Evolutionary conservation across 2,797 vertebrate species (phyloP), one percentile per base, ranked within the genome.

Genomic region (Chelmon rostratus): DNA sequence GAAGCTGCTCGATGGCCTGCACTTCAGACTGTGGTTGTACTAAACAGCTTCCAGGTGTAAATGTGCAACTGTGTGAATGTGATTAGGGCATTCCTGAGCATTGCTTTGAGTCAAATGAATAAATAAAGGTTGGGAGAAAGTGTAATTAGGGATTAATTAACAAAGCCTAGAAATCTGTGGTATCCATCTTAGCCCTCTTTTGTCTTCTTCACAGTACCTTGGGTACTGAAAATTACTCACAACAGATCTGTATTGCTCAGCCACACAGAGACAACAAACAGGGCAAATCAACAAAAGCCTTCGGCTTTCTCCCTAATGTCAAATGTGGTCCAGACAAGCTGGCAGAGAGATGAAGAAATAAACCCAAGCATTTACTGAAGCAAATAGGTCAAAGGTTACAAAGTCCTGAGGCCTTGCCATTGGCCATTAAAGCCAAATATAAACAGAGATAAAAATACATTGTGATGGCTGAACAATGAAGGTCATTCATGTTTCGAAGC

Each of bases 381-480:
- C 23, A 79, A 89, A 78, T 33, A 21, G 75, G 68, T 84, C 62
- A 87, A 74, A 78, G 78, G 72, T 82, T 46, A 76, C 42, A 78
- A 57, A 77, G 57, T 19, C 75, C 70, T 9, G 56, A 28, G 79
- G 85, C 67, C 68, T 57, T n/a, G 46, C 78, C 75, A 70, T 16
- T 4, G 63, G 78, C n/a, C 23, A 2, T 49, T 9, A 62, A 79
- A 68, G 73, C 73, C 31, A 81, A 76, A 69, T 73, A 83, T 72
- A 74, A 63, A 67, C 2, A 25, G 52, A 83, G 73, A 85, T 73
- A 68, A 59, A 83, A 83, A 89, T 73, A 76, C 38, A 77, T 57
- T 59, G 58, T 65, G 69, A 85, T 63, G 52, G 86, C 37, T 71
- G 64, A 62, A 86, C 84, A 76, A 68, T 42, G 56, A 91, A 91